These are phyloP conservation scores for Leistus spinibarbis DNA, from an alignment of 2,888 invertebrate genomes.

Conservation along the genomic window DNA sequence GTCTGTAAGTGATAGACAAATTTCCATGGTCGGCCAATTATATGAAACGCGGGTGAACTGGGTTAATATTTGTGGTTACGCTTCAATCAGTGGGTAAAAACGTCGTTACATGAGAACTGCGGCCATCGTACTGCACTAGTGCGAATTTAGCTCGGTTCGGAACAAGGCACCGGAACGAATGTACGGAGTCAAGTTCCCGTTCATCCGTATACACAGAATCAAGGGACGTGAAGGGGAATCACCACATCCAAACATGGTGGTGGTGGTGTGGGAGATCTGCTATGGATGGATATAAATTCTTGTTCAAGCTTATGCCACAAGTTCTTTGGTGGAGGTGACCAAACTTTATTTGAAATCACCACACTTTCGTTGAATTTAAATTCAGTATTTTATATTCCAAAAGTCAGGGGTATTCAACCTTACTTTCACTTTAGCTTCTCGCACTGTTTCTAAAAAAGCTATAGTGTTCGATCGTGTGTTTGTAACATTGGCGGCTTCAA, in stretches of 20 bases:
- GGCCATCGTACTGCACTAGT: not conserved
- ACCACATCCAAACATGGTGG: not conserved
- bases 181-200: not conserved
- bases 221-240: not conserved
- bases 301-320: not conserved
- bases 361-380: not conserved
- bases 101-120: not conserved
- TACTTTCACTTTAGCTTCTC: too few species aligned
- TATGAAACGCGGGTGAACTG: not conserved
- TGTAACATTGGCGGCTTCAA: too few species aligned
- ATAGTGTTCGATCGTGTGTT: too few species aligned
- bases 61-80: slow-evolving; percentile 15
- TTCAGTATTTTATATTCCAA: too few species aligned
- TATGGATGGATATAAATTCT: not conserved
- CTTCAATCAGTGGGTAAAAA: slow-evolving; percentile 19
- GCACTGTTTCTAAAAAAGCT: too few species aligned
- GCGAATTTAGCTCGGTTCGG: not conserved
- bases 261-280: not conserved
- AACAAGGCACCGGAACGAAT: not conserved
- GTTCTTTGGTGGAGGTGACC: not conserved
- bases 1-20: slow-evolving; percentile 34
- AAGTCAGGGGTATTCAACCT: too few species aligned
- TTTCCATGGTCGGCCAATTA: slow-evolving; percentile 33
- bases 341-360: not conserved
- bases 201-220: not conserved